These are phyloP conservation scores for Ceratoteleas bidentatus DNA, from an alignment of 1,140 invertebrate genomes.

Conservation along the genomic window DNA sequence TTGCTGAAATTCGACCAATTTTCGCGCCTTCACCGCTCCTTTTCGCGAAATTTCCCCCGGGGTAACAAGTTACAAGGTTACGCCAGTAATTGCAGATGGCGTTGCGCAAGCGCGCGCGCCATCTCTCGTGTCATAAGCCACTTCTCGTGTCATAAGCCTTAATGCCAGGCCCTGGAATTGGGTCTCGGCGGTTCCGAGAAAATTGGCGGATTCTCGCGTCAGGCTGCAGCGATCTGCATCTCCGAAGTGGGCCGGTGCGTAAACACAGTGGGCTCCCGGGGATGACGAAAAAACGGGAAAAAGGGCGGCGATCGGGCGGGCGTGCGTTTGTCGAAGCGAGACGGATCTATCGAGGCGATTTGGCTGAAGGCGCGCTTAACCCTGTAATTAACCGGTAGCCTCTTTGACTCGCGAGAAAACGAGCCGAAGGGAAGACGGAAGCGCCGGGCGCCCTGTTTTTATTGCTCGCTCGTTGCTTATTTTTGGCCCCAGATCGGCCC, in stretches of 20 bases:
- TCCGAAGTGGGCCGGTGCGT: conserved; percentile 39
- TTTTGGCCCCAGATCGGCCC: conserved; percentile 71
- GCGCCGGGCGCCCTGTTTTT: conserved; percentile 75
- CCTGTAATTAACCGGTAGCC: conserved; percentile 82
- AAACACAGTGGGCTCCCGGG: no score
- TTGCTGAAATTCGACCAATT: no score
- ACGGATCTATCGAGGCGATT: conserved; percentile 76
- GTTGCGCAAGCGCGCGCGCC: no score
- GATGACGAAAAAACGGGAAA: conserved; percentile 1
- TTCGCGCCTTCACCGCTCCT: no score
- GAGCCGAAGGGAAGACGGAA: conserved; percentile 46
- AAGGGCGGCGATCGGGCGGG: neutral
- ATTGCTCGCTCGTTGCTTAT: conserved; percentile 80
- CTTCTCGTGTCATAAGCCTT: conserved; percentile 33
- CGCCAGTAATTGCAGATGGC: no score
- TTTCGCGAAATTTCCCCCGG: no score
- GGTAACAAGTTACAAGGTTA: no score
- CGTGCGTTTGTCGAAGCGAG: conserved; percentile 67
- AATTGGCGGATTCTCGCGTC: conserved; percentile 7
- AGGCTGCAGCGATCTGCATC: conserved; percentile 41
- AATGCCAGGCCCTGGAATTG: conserved; percentile 29
- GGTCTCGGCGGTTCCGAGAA: conserved; percentile 30
- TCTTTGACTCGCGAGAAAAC: conserved; percentile 75
- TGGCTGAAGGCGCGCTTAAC: conserved; percentile 70
- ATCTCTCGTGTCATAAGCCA: no score